Evolutionary conservation across 1,140 invertebrate species (phyloP).

Genomic region (Sycophila sp.): DNA sequence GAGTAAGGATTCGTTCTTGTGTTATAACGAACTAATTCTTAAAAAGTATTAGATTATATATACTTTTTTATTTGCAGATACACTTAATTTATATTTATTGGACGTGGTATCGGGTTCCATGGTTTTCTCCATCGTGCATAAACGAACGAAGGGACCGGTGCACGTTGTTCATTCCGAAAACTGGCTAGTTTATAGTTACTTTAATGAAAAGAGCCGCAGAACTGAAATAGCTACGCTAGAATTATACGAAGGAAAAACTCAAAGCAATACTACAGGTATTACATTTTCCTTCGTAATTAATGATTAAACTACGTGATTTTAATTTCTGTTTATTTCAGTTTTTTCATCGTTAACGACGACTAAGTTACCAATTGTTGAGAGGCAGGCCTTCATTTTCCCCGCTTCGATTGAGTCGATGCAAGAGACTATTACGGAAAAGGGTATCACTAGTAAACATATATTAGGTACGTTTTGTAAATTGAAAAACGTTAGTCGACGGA

Average conservation of each 20-base stretch:
- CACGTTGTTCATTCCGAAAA: slow-evolving; percentile 97
- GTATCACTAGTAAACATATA: slow-evolving; percentile 95
- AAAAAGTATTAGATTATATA: slow-evolving; percentile 16
- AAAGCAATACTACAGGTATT: slow-evolving; percentile 81
- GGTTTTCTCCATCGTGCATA: slow-evolving; percentile 79
- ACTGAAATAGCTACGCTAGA: slow-evolving; percentile 93
- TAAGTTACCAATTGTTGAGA: slow-evolving; percentile 82
- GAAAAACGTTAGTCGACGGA: slow-evolving; percentile 9
- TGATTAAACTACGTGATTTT: slow-evolving; percentile 8
- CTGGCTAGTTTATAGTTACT: slow-evolving; percentile 95
- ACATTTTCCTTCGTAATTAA: neutral
- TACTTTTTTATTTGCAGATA: slow-evolving; percentile 65
- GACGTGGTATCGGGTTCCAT: slow-evolving; percentile 90
- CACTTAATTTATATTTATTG: slow-evolving; percentile 84
- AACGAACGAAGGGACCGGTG: slow-evolving; percentile 82
- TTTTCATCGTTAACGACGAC: slow-evolving; percentile 84
- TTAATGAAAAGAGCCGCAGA: slow-evolving; percentile 91
- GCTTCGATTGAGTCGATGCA: slow-evolving; percentile 81
- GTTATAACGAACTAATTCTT: neutral
- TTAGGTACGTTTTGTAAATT: slow-evolving; percentile 72
- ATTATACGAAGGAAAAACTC: slow-evolving; percentile 91
- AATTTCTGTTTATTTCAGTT: slow-evolving; percentile 58
- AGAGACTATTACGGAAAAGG: slow-evolving; percentile 89
- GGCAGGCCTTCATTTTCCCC: slow-evolving; percentile 92
- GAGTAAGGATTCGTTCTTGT: slow-evolving; percentile 66